phyloP scores from a whole-genome alignment of 2,113 vertebrate species.

The Bagarius yarrelli region DNA sequence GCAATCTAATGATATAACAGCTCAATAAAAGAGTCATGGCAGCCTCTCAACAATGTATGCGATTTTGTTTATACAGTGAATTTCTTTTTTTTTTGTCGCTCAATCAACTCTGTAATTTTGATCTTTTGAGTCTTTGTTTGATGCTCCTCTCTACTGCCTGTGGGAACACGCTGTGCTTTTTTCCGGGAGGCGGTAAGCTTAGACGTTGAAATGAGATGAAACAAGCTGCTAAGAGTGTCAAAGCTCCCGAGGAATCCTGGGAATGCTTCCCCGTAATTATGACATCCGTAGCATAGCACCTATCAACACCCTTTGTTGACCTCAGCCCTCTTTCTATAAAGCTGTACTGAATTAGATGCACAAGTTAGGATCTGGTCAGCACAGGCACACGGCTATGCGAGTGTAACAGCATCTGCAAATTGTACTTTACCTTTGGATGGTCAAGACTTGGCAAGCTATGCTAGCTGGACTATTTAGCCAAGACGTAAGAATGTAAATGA shows the following conservation, averaged over 20 bases:
- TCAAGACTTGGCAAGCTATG: neutral
- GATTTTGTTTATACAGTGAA: conserved; percentile 72
- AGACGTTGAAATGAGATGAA: conserved; percentile 62
- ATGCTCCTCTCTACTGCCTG: conserved; percentile 66
- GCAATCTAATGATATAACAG: conserved; percentile 45
- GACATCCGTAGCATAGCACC: conserved; percentile 59
- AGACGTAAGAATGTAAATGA: neutral
- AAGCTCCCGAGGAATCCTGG: conserved; percentile 67
- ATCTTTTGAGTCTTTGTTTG: conserved; percentile 41
- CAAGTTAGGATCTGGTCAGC: conserved; percentile 15
- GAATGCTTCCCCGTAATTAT: conserved; percentile 72
- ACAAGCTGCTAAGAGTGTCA: conserved; percentile 59
- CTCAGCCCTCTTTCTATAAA: conserved; percentile 25
- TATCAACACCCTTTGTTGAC: conserved; percentile 43
- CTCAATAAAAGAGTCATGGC: conserved; percentile 30
- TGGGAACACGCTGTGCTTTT: conserved; percentile 67
- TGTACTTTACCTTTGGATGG: neutral
- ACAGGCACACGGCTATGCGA: conserved; percentile 39
- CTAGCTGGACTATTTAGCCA: neutral
- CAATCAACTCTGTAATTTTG: conserved; percentile 61
- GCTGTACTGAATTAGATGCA: neutral
- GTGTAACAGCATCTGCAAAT: neutral
- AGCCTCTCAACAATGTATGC: conserved; percentile 45
- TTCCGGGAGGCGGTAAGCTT: conserved; percentile 64
- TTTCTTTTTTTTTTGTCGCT: conserved; percentile 63